These are phyloP conservation scores for Callocephalon fimbriatum DNA, from an alignment of 2,113 vertebrate species.

Conservation along the genomic window DNA sequence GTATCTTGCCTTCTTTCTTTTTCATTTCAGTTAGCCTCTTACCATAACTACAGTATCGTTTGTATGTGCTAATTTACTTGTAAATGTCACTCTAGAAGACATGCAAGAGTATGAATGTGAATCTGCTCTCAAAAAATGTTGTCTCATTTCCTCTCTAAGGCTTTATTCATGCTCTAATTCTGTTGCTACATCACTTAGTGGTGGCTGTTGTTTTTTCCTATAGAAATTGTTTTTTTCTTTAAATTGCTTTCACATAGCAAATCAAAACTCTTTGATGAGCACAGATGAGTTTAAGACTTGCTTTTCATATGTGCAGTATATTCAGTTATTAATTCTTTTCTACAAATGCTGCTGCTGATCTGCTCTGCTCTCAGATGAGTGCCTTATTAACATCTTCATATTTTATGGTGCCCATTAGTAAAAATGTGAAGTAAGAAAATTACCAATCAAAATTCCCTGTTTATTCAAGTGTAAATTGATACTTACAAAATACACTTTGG, in stretches of 20 bases:
- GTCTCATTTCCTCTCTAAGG: slow-evolving; percentile 48
- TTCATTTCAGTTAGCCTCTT: background rate
- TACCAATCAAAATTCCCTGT: slow-evolving; percentile 43
- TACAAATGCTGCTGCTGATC: slow-evolving; percentile 47
- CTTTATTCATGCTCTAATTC: slow-evolving; percentile 52
- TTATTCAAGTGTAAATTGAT: slow-evolving; percentile 62
- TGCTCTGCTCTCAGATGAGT: slow-evolving; percentile 41
- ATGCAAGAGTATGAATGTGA: slow-evolving; percentile 27
- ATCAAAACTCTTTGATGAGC: slow-evolving; percentile 53
- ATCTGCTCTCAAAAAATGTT: slow-evolving; percentile 5
- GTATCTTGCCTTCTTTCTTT: background rate
- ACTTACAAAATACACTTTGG: slow-evolving; percentile 41
- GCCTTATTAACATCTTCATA: slow-evolving; percentile 55
- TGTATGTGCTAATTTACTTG: slow-evolving; percentile 47
- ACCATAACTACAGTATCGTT: background rate
- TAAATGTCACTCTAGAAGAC: slow-evolving; percentile 45
- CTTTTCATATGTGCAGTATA: slow-evolving; percentile 29
- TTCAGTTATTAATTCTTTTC: slow-evolving; percentile 44
- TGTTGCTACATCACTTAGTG: slow-evolving; percentile 26
- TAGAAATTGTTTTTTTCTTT: slow-evolving; percentile 1
- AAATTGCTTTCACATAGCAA: slow-evolving; percentile 62
- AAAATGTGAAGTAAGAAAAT: slow-evolving; percentile 66
- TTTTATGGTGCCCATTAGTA: slow-evolving; percentile 61
- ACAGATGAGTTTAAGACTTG: slow-evolving; percentile 38
- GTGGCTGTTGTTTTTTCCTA: slow-evolving; percentile 21